Conservation (phyloP, 2,888 invertebrate genomes). For the Dyspetes luteomarginatus region DNA sequence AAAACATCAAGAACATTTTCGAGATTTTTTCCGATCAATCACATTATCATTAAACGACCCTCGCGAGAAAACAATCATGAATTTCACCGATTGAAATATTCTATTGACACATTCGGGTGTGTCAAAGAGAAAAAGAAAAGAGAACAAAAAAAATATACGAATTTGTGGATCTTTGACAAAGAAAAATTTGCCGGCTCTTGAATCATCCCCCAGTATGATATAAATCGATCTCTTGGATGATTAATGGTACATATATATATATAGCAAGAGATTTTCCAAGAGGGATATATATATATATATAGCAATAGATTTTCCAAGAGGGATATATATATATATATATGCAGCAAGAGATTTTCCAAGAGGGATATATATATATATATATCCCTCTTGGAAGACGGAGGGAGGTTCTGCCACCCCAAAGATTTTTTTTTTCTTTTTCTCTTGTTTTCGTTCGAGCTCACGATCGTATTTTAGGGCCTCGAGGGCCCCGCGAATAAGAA, state of each 20-base stretch:
- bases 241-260: too few species aligned
- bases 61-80: not conserved
- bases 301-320: too few species aligned
- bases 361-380: not conserved
- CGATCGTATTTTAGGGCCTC: constrained; percentile 44
- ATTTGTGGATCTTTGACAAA: not conserved
- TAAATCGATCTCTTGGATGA: constrained; percentile 26
- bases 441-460: too few species aligned
- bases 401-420: not conserved
- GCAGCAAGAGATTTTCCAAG: too few species aligned
- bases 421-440: constrained; percentile 9
- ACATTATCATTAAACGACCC: not conserved
- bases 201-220: not conserved
- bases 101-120: too few species aligned
- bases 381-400: constrained; percentile 7
- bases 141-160: too few species aligned
- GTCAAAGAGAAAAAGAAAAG: too few species aligned
- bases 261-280: too few species aligned
- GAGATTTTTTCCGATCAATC: not conserved
- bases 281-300: too few species aligned
- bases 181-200: not conserved
- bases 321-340: too few species aligned
- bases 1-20: not conserved
- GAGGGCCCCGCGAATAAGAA: constrained; percentile 22
- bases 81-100: not conserved